Percentiles rank a stretch among this genome's conserved stretches.
phyloP scores from a whole-genome alignment of 1,140 invertebrate genomes.

The Polypedilum pembai region DNA sequence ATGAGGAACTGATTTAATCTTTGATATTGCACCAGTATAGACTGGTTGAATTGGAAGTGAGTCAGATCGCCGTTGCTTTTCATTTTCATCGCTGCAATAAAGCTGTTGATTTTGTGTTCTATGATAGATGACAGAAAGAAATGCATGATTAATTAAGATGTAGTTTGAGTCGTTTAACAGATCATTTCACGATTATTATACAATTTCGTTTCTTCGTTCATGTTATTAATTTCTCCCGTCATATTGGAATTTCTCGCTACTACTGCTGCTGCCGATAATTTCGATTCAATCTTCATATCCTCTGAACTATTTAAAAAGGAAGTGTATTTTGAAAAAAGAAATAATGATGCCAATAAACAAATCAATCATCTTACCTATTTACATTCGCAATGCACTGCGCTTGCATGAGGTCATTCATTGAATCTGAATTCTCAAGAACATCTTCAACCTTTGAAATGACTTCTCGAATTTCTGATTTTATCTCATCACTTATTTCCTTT shows the following conservation, averaged over 20 bases:
- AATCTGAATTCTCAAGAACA: constrained; percentile 58
- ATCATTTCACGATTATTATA: constrained; percentile 37
- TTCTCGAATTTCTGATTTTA: constrained; percentile 71
- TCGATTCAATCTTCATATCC: constrained; percentile 50
- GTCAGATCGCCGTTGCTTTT: constrained; percentile 24
- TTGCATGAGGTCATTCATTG: constrained; percentile 38
- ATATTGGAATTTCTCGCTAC: constrained; percentile 50
- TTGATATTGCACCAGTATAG: constrained; percentile 57
- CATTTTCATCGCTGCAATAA: too few relatives aligned
- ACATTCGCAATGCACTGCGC: constrained; percentile 20
- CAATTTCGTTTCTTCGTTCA: constrained; percentile 36
- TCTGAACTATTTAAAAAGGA: constrained; percentile 32
- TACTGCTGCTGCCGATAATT: constrained; percentile 56
- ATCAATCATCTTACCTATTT: not conserved
- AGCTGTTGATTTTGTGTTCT: too few relatives aligned
- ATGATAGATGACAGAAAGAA: too few relatives aligned
- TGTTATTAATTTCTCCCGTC: constrained; percentile 39
- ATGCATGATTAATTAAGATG: too few relatives aligned
- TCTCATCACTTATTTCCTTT: constrained; percentile 67
- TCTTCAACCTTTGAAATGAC: constrained; percentile 71
- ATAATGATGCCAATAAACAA: not conserved
- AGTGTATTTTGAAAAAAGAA: not conserved
- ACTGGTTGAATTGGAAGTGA: constrained; percentile 41
- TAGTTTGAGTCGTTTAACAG: too few relatives aligned
- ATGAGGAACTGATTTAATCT: constrained; percentile 44